phyloP scores from a whole-genome alignment of 2,888 invertebrate genomes.

The Drosophila monieri region DNA sequence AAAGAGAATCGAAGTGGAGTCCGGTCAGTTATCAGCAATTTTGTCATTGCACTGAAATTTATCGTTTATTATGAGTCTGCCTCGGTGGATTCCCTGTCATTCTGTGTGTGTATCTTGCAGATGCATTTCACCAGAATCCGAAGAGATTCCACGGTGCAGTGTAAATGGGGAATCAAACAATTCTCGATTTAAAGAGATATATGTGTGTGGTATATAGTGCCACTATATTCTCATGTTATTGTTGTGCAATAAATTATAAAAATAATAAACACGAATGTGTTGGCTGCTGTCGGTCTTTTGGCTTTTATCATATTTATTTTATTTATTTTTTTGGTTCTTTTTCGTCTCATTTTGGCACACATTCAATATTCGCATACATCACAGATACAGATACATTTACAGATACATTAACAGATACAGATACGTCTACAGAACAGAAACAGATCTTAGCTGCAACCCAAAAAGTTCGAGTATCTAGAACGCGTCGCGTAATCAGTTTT shows the following conservation, averaged over 20 bases:
- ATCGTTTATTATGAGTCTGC: constrained; percentile 65
- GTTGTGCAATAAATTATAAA: constrained; percentile 59
- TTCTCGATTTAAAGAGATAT: constrained; percentile 12
- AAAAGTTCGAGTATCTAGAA: constrained; percentile 61
- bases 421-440: constrained; percentile 26
- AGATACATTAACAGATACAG: constrained; percentile 13
- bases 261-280: constrained; percentile 44
- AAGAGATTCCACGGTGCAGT: constrained; percentile 3
- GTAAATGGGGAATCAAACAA: constrained; percentile 24
- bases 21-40: constrained; percentile 70
- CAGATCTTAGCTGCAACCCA: constrained; percentile 44
- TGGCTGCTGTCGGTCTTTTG: constrained; percentile 15
- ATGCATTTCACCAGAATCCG: constrained; percentile 59
- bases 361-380: constrained; percentile 21
- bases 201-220: constrained; percentile 5
- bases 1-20: constrained; percentile 19
- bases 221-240: constrained; percentile 32
- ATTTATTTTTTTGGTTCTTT: constrained; percentile 2
- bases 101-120: constrained; percentile 62
- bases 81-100: constrained; percentile 33
- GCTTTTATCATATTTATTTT: constrained; percentile 1
- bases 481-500: constrained; percentile 72
- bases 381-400: background rate
- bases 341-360: constrained; percentile 62
- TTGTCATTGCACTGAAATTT: constrained; percentile 73